phyloP scores from a whole-genome alignment of 2,888 invertebrate species.

The Ischnura elegans region DNA sequence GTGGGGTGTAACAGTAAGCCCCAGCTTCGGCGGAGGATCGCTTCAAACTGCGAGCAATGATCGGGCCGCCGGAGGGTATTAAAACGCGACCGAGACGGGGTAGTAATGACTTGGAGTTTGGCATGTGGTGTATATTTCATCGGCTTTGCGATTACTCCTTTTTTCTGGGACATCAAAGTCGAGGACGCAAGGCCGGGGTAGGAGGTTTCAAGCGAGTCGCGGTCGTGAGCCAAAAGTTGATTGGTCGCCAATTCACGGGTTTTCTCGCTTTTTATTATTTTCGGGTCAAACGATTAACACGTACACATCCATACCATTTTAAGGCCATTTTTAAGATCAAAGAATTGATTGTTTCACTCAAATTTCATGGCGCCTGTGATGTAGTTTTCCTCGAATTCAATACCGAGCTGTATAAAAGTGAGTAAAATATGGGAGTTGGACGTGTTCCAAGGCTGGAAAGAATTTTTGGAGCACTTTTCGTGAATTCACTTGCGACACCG shows the following conservation, averaged over 20 bases:
- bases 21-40: slow-evolving; percentile 16
- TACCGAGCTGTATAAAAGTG: neutral
- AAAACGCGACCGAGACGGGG: slow-evolving; percentile 18
- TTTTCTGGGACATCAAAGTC: neutral
- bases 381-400: neutral
- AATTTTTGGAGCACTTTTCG: neutral
- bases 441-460: neutral
- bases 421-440: neutral
- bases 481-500: neutral
- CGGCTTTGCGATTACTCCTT: neutral
- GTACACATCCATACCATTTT: neutral
- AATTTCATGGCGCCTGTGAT: neutral
- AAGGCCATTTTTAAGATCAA: neutral
- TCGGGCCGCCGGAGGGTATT: neutral
- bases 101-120: slow-evolving; percentile 27
- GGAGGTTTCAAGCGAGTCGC: neutral
- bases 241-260: neutral
- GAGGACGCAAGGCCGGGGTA: too few relatives aligned
- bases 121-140: neutral
- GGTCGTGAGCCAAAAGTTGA: slow-evolving; percentile 19
- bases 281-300: neutral
- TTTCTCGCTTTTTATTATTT: neutral
- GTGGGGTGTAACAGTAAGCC: slow-evolving; percentile 22
- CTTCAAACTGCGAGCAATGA: slow-evolving; percentile 21
- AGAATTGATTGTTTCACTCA: neutral